A percentile compares a stretch with the other conserved stretches of the same genome.
phyloP scores from a whole-genome alignment of 2,888 invertebrate genomes.

The Agyllia agylla region DNA sequence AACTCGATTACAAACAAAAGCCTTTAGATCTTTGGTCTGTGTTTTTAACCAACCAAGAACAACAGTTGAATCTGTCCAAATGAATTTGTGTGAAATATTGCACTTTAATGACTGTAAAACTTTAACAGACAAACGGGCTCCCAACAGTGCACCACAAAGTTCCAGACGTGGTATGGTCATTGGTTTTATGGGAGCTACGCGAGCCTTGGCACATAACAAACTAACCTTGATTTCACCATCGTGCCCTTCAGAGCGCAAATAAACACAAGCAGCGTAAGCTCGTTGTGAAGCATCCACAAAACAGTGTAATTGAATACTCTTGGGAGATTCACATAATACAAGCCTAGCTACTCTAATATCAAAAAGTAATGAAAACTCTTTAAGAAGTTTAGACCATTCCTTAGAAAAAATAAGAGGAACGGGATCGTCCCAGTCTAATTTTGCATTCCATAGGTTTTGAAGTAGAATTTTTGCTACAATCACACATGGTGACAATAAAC shows the following conservation, averaged over 20 bases:
- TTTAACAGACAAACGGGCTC: neutral
- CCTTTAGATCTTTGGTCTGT: constrained; percentile 17
- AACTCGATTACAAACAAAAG: constrained; percentile 42
- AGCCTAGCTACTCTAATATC: neutral
- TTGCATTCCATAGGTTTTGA: neutral
- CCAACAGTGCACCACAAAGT: neutral
- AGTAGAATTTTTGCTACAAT: constrained; percentile 11
- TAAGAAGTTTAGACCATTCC: neutral
- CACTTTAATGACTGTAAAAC: neutral
- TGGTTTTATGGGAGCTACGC: constrained; percentile 14
- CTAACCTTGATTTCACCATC: neutral
- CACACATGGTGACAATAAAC: constrained; percentile 13
- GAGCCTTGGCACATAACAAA: constrained; percentile 2
- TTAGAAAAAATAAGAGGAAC: constrained; percentile 6
- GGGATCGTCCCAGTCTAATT: constrained; percentile 30
- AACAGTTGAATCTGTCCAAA: constrained; percentile 26
- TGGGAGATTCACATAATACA: neutral
- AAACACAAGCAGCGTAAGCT: constrained; percentile 28
- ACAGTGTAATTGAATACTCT: constrained; percentile 23
- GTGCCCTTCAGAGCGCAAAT: neutral
- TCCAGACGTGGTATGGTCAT: constrained; percentile 2
- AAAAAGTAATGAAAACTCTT: neutral
- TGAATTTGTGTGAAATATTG: neutral
- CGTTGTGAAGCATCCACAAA: constrained; percentile 56
- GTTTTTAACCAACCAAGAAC: constrained; percentile 34